Conservation (phyloP, 2,888 invertebrate genomes). For the Onthophagus sagittarius region DNA sequence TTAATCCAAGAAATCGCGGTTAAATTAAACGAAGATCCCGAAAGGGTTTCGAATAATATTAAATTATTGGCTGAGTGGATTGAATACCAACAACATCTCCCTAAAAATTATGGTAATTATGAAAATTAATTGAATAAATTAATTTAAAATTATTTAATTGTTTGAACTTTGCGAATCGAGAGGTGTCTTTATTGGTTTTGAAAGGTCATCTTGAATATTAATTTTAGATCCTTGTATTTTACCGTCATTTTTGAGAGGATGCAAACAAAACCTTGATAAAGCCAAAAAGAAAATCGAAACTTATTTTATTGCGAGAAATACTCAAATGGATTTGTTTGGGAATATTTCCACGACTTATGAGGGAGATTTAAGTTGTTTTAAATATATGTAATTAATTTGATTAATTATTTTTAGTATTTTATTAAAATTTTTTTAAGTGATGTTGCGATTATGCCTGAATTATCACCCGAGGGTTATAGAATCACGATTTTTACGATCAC, state of each 20-base stretch:
- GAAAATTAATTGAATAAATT: no score
- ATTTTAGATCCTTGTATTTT: conserved; percentile 4
- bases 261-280: conserved; percentile 15
- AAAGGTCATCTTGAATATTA: no score
- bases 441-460: conserved; percentile 4
- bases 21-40: no score
- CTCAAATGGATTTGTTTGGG: conserved; percentile 57
- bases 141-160: no score
- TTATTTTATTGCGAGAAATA: conserved; percentile 57
- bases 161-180: no score
- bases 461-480: conserved; percentile 7
- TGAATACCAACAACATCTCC: no score
- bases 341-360: conserved; percentile 5
- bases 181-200: no score
- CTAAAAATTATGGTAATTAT: no score
- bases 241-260: background rate
- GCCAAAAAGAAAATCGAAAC: conserved; percentile 30
- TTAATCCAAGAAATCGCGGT: no score
- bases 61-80: no score
- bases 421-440: conserved; percentile 5
- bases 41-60: no score
- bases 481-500: conserved; percentile 4
- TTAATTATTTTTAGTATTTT: no score
- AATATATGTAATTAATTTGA: conserved; percentile 9
- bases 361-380: conserved; percentile 42